A percentile compares a stretch with the other conserved stretches of the same genome.
phyloP scores from a whole-genome alignment of 2,888 invertebrate genomes.

The Drosophila rellima region DNA sequence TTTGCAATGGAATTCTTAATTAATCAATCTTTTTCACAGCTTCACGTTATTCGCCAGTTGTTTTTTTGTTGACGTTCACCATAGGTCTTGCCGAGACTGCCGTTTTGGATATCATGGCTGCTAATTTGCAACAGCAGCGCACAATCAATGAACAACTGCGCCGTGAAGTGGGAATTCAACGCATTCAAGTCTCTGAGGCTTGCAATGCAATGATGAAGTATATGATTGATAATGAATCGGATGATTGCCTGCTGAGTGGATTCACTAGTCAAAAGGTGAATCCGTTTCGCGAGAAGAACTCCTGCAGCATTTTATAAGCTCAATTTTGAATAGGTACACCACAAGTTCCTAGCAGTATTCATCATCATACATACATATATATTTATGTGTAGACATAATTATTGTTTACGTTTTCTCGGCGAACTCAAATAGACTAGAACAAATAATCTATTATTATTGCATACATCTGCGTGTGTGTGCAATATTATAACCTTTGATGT shows the following conservation, averaged over 20 bases:
- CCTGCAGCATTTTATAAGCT: conserved; percentile 92
- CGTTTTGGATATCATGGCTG: conserved; percentile 97
- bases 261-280: conserved; percentile 98
- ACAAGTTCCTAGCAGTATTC: conserved; percentile 67
- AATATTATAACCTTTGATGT: conserved; percentile 60
- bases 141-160: conserved; percentile 97
- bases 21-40: conserved; percentile 23
- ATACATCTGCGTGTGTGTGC: conserved; percentile 36
- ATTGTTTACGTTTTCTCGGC: conserved; percentile 50
- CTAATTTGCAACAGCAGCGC: conserved; percentile 95
- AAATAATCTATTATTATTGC: conserved; percentile 53
- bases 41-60: conserved; percentile 34
- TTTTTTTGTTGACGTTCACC: conserved; percentile 62
- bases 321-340: conserved; percentile 48
- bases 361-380: conserved; percentile 18
- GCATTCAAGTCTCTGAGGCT: conserved; percentile 92
- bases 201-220: conserved; percentile 96
- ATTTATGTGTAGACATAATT: conserved; percentile 33
- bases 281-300: conserved; percentile 97
- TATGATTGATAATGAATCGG: conserved; percentile 95
- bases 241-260: conserved; percentile 96
- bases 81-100: conserved; percentile 90
- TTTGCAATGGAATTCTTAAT: no score
- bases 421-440: conserved; percentile 48
- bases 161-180: conserved; percentile 94